These are phyloP conservation scores for zebrafish (Danio rerio) DNA, from an alignment of 2,113 vertebrate species.

Conservation along the genomic window DNA sequence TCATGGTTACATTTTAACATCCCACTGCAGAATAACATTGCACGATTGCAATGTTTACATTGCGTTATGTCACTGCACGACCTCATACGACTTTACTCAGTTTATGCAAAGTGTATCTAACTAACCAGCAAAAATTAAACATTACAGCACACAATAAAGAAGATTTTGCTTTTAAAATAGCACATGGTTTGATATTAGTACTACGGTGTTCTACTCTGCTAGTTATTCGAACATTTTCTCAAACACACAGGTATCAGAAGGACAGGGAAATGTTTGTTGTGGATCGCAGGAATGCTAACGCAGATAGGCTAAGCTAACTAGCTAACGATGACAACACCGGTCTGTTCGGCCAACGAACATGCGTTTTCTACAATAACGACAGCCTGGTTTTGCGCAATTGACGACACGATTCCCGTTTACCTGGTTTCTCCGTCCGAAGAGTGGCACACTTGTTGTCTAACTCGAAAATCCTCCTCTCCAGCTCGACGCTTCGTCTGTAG, in stretches of 20 bases:
- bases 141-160: not conserved
- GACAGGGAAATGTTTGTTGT: constrained; percentile 28
- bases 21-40: not conserved
- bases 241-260: not conserved
- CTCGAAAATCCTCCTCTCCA: constrained; percentile 82
- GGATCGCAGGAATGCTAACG: constrained; percentile 38
- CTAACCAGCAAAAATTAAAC: not conserved
- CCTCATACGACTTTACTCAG: not conserved
- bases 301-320: constrained; percentile 39
- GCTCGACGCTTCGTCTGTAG: constrained; percentile 79
- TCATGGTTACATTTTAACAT: not conserved
- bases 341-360: not conserved
- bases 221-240: not conserved
- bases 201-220: no score
- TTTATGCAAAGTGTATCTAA: not conserved
- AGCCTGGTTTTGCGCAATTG: not conserved
- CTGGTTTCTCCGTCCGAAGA: constrained; percentile 79
- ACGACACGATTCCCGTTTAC: constrained; percentile 56
- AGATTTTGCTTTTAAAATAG: not conserved
- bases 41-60: not conserved
- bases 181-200: not conserved
- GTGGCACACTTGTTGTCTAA: constrained; percentile 79
- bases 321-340: constrained; percentile 50
- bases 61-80: not conserved
- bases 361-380: not conserved